Base-by-base conservation (phyloP, 2,797 vertebrate species). In the Glossophaga mutica region DNA sequence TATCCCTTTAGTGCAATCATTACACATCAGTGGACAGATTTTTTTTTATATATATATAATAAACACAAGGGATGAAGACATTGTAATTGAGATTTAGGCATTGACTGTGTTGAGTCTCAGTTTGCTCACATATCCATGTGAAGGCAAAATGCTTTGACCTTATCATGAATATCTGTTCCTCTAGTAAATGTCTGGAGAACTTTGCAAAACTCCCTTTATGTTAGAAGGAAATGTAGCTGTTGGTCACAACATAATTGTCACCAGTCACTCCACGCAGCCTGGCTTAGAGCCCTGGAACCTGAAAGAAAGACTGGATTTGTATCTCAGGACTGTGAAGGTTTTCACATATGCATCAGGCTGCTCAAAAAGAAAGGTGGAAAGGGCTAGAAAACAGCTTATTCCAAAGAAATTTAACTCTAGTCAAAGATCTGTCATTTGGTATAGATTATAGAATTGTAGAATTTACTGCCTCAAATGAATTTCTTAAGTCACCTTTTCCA, bases 391-490 rank as follows among this genome's bases (percentile, higher is more conserved):
- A 83, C 21, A 76, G 74, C 67, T 84, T 73, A 91, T 57, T 94
- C 90, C 65, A 32, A 92, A 97, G 82, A 87, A 87, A 94, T 88
- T 94, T 94, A 74, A 37, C 34, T 83, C 59, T 84, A 74, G 91
- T 89, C 92, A 94, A 95, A 96, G 95, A 86, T 44, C 85, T 94
- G 85, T 94, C 95, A 95, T 94, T 94, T 85, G 85, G 82, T 82
- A 34, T 65, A 88, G 87, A 94, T 95, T 95, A 93, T 79, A 42
- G 83, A 96, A 89, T 79, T 87, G 87, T 46, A 92, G 73, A 97
- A 96, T 83, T 95, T 95, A 76, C 50, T 68, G 78, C 95, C 90
- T 83, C 9, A 12, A n/a, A 79, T 94, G 85, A 93, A 83, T 59
- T 85, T 94, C 92, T 94, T 73, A 93, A 94, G 59, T 96, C 81